Conservation (phyloP, 2,797 vertebrate species). For the Poecilia gillii region DNA sequence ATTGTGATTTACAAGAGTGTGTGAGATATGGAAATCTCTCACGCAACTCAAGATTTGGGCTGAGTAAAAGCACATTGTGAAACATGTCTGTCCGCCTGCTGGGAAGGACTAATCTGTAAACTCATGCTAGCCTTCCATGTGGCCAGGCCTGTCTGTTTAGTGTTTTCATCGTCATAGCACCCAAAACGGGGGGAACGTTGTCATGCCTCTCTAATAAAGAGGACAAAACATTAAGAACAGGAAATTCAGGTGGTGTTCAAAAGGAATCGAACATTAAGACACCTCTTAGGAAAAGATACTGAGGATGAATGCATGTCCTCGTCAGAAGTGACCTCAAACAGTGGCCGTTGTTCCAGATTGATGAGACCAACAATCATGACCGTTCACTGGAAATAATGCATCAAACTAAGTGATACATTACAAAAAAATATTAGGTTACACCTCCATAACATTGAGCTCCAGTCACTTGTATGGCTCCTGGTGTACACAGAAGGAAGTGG, state of each 20-base stretch:
- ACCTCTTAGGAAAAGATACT: neutral
- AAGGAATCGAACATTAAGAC: slow-evolving; percentile 3
- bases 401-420: neutral
- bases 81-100: slow-evolving; percentile 73
- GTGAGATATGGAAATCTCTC: slow-evolving; percentile 90
- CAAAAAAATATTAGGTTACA: neutral
- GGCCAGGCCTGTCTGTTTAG: slow-evolving; percentile 58
- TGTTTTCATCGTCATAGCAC: slow-evolving; percentile 61
- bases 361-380: neutral
- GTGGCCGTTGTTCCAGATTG: neutral
- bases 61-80: slow-evolving; percentile 86
- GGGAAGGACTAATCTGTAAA: slow-evolving; percentile 71
- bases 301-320: neutral
- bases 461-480: neutral
- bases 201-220: slow-evolving; percentile 56
- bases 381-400: neutral
- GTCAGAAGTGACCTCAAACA: neutral
- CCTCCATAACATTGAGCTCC: neutral
- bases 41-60: slow-evolving; percentile 86
- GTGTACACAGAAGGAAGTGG: neutral
- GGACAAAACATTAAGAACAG: slow-evolving; percentile 8
- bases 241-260: slow-evolving; percentile 9
- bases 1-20: slow-evolving; percentile 90
- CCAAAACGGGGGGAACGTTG: slow-evolving; percentile 48
- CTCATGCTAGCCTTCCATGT: slow-evolving; percentile 72